A percentile compares a stretch with the other conserved stretches of the same genome.
Evolutionary conservation across 2,113 vertebrate species (phyloP).

Genomic region (Callipepla squamata): DNA sequence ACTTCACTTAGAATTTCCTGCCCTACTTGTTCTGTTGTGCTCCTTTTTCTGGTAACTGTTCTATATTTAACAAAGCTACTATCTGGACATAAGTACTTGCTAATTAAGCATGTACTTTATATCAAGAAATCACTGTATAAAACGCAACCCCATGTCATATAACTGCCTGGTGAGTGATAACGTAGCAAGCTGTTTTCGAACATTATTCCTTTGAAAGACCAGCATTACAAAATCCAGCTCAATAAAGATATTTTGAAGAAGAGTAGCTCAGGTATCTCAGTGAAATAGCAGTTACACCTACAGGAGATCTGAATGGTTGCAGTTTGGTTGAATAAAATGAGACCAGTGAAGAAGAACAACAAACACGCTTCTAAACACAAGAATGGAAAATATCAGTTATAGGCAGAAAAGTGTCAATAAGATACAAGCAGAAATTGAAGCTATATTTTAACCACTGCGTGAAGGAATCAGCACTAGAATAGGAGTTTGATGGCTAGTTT

Average conservation of each 20-base stretch:
- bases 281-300: not conserved
- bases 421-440: not conserved
- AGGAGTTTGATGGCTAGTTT: not conserved
- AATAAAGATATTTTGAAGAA: not conserved
- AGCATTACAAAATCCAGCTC: not conserved
- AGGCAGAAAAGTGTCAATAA: not conserved
- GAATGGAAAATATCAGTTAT: not conserved
- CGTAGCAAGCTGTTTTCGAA: not conserved
- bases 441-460: not conserved
- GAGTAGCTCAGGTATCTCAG: not conserved
- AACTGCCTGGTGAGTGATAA: not conserved
- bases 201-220: not conserved
- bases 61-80: slow-evolving; percentile 23
- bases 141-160: not conserved
- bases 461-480: not conserved
- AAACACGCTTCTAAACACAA: not conserved
- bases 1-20: slow-evolving; percentile 61
- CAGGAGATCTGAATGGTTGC: not conserved
- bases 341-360: not conserved
- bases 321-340: not conserved
- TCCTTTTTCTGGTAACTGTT: slow-evolving; percentile 9
- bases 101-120: not conserved
- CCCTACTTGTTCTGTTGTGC: slow-evolving; percentile 50
- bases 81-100: not conserved
- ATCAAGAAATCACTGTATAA: not conserved